Evolutionary conservation across 92 coral and sea anemone species (phyloP), one percentile per base, ranked within the genome.

Genomic region (Epizoanthus fatuus): DNA sequence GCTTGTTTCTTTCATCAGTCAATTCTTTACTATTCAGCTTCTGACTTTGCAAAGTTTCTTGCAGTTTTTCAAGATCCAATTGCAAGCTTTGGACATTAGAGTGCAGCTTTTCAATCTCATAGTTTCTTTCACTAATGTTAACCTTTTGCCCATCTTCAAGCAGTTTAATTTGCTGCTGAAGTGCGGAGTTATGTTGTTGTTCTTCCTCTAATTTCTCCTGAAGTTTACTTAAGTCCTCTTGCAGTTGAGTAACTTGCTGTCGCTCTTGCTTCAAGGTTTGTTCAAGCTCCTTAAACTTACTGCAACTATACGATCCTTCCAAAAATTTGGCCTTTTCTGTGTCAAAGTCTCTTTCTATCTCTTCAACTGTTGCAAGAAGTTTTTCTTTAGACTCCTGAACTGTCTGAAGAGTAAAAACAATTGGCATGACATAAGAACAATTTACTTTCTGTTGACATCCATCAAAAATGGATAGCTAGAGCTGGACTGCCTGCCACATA

Each of bases 331-430:
- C 72, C 65, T 77, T 89, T 57, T 92, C 88, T 2, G 60, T 54
- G 20, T 90, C 93, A 68, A 81, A 86, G 59, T 92, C 95, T 51
- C 78, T 53, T 17, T 92, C 95, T 65, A 93, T 81, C 20, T 92
- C 95, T 60, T 92, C 95, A 11, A 79, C 78, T 7, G 88, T 92
- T n/a, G 56, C 84, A 29, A 92, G 79, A 12, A 92, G 84, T 16
- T 40, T 87, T 25, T 81, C 84, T 75, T 91, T 55, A 20, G 84
- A 84, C 52, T 85, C 81, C 20, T 74, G 83, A 55, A 74, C 65
- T 4, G 74, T 64, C 73, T 63, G 74, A 60, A 77, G 7, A 60
- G 51, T n/a, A 37, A n/a, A 40, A 70, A 49, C 53, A 49, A 49
- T 49, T 49, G 14, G 53, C 53, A 49, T 49, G 53, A 49, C 53